These are phyloP conservation scores for Plestiodon gilberti DNA, from an alignment of 2,113 vertebrate species.

Conservation along the genomic window DNA sequence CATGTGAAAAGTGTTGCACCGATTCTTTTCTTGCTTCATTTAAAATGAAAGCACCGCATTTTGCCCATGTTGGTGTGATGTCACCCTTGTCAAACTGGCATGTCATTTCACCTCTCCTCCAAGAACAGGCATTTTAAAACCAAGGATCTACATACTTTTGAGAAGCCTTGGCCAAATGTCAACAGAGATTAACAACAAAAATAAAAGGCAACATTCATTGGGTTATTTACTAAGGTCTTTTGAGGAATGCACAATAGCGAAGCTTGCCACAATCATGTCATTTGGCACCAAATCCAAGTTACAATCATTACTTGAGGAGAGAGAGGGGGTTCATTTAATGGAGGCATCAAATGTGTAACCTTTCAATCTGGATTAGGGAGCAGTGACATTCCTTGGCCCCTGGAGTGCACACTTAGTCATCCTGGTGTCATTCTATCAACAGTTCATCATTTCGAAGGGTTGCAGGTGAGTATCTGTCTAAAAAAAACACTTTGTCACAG, in stretches of 20 bases:
- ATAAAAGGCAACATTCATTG: constrained; percentile 17
- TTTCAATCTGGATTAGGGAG: constrained; percentile 43
- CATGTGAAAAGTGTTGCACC: not conserved
- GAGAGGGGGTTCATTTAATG: constrained; percentile 19
- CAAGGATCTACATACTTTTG: not conserved
- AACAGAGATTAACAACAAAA: constrained; percentile 26
- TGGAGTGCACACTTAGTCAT: constrained; percentile 58
- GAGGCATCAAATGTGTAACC: constrained; percentile 42
- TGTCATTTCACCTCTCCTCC: constrained; percentile 38
- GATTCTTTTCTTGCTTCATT: not conserved
- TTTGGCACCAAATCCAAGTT: constrained; percentile 38
- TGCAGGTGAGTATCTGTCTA: constrained; percentile 35
- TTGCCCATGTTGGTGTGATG: constrained; percentile 42
- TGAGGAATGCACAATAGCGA: not conserved
- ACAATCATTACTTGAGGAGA: not conserved
- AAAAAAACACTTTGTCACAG: constrained; percentile 47
- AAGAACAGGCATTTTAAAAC: constrained; percentile 30
- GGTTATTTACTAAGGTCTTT: constrained; percentile 44
- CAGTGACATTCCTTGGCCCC: constrained; percentile 35
- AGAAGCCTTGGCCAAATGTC: constrained; percentile 48
- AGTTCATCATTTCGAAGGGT: constrained; percentile 60
- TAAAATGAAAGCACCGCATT: constrained; percentile 40
- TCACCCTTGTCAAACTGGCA: constrained; percentile 49
- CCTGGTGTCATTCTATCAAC: constrained; percentile 61
- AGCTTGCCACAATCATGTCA: constrained; percentile 12